Conservation (phyloP, 2,888 invertebrate genomes). For the Stenotaenia linearis region DNA sequence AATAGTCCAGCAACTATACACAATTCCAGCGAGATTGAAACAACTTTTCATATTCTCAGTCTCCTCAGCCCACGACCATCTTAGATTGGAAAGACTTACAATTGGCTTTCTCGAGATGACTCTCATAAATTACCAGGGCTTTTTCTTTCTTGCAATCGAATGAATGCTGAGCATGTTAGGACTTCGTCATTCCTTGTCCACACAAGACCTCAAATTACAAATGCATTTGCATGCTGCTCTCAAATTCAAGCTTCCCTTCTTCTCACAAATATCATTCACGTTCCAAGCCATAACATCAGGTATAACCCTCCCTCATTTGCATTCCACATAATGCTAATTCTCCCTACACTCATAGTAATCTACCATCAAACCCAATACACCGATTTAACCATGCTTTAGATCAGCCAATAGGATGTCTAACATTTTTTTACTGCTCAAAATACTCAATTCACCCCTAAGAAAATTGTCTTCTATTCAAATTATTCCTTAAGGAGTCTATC, state of each 20-base stretch:
- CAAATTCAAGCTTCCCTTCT: neutral
- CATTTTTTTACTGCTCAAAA: slow-evolving; percentile 10
- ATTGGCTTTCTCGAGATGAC: slow-evolving; percentile 8
- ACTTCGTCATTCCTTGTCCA: slow-evolving; percentile 22
- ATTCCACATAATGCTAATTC: slow-evolving; percentile 12
- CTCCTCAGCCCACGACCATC: neutral
- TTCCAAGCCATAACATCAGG: slow-evolving; percentile 1
- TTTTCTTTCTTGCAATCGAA: neutral
- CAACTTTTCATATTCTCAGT: slow-evolving; percentile 6
- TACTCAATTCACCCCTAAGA: slow-evolving; percentile 1
- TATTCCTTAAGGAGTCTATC: slow-evolving; percentile 23
- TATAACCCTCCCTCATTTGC: slow-evolving; percentile 7
- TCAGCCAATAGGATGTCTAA: neutral
- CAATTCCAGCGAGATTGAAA: slow-evolving; percentile 14
- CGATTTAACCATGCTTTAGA: neutral
- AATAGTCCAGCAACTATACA: slow-evolving; percentile 16
- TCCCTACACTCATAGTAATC: neutral
- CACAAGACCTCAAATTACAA: slow-evolving; percentile 23
- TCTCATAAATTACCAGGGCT: slow-evolving; percentile 2
- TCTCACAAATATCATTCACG: slow-evolving; percentile 21
- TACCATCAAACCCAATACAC: slow-evolving; percentile 5
- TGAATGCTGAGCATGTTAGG: slow-evolving; percentile 26
- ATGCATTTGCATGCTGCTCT: slow-evolving; percentile 19
- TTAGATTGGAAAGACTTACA: neutral
- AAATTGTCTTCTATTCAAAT: neutral